Conservation (phyloP, 2,113 vertebrate species). For the Numenius arquata region DNA sequence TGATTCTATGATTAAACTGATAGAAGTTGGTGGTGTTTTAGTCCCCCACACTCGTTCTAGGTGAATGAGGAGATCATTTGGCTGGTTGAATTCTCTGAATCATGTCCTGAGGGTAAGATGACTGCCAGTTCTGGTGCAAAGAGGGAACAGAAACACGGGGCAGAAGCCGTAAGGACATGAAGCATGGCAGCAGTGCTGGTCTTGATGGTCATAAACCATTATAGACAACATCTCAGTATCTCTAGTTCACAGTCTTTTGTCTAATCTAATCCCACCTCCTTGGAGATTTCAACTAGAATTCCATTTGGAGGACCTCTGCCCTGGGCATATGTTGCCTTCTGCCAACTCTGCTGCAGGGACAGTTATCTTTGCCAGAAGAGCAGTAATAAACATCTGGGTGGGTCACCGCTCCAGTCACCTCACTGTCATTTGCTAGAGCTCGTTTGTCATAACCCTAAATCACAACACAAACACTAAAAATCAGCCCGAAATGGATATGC, state of each 20-base stretch:
- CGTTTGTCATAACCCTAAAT: constrained; percentile 6
- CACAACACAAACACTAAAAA: background rate
- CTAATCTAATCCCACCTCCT: background rate
- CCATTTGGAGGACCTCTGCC: background rate
- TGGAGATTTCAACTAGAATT: background rate
- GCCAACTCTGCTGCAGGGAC: background rate
- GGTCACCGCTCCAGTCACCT: background rate
- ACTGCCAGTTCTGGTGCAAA: background rate
- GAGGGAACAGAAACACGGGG: background rate
- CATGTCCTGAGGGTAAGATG: background rate
- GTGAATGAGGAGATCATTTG: background rate
- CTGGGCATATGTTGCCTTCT: background rate
- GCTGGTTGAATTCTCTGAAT: background rate
- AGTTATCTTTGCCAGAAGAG: background rate
- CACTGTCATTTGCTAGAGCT: background rate
- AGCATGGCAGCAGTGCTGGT: background rate
- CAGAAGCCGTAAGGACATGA: background rate
- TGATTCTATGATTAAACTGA: background rate
- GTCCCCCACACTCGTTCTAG: background rate
- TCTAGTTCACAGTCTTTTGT: background rate
- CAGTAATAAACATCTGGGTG: background rate
- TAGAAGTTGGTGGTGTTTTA: background rate
- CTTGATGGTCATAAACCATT: background rate
- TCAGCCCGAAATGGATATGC: background rate
- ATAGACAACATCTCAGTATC: background rate